Evolutionary conservation across 1,140 invertebrate genomes (phyloP).

Genomic region (Musca domestica): DNA sequence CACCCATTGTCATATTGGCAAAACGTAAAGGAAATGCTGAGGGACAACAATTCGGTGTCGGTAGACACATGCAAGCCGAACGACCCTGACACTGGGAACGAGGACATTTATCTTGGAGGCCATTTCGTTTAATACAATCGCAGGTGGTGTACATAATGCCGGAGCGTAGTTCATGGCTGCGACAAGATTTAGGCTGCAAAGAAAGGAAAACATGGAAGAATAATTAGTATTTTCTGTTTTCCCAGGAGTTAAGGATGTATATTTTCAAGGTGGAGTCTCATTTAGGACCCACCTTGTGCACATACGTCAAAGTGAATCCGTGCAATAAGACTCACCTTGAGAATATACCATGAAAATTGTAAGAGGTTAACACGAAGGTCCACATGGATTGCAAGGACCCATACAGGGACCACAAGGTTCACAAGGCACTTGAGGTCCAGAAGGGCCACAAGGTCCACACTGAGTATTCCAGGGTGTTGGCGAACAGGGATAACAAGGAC

Average conservation of each 20-base stretch:
- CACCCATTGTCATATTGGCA: constrained; percentile 51
- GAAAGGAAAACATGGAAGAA: not conserved
- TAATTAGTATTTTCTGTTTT: not conserved
- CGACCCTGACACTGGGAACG: constrained; percentile 67
- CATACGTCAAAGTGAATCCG: constrained; percentile 36
- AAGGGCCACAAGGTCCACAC: constrained; percentile 43
- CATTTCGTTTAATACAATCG: constrained; percentile 73
- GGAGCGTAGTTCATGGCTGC: constrained; percentile 67
- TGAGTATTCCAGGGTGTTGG: constrained; percentile 48
- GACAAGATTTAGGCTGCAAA: constrained; percentile 51
- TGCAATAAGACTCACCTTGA: constrained; percentile 36
- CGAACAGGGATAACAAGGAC: constrained; percentile 44
- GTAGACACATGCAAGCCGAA: constrained; percentile 65
- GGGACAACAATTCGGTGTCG: constrained; percentile 63
- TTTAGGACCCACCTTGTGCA: constrained; percentile 33
- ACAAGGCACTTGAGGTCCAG: constrained; percentile 44
- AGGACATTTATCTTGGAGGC: constrained; percentile 71
- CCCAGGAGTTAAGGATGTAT: not conserved
- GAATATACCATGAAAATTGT: constrained; percentile 2
- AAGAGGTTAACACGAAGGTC: constrained; percentile 24
- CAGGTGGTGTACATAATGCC: constrained; percentile 68
- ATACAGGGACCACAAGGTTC: constrained; percentile 41
- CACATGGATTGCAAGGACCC: constrained; percentile 30
- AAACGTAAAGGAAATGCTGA: constrained; percentile 43
- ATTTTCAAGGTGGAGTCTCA: constrained; percentile 30